Percentiles rank a stretch among this genome's conserved stretches.
Evolutionary conservation across 2,113 vertebrate genomes (phyloP).

Genomic region (Oxyura jamaicensis): DNA sequence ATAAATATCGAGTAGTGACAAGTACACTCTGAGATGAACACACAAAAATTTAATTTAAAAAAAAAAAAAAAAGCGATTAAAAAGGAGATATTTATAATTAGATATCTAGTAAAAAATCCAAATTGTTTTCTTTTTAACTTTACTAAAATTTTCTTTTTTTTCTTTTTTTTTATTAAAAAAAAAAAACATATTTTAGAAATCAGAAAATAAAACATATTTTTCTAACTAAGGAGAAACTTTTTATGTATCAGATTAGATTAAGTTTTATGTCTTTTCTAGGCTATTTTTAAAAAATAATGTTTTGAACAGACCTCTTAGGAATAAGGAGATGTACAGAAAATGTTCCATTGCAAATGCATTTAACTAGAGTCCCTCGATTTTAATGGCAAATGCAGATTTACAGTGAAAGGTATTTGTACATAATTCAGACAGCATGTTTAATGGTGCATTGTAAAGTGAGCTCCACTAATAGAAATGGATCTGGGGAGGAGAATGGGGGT

Average conservation of each 20-base stretch:
- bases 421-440: neutral
- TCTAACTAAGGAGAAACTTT: neutral
- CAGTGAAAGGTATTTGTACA: neutral
- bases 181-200: neutral
- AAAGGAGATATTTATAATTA: neutral
- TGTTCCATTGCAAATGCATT: neutral
- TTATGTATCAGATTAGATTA: neutral
- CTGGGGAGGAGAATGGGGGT: fast-evolving
- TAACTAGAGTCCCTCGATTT: neutral
- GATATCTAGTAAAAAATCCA: neutral
- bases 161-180: neutral
- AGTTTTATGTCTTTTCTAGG: neutral
- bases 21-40: neutral
- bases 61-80: neutral
- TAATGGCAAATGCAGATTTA: neutral
- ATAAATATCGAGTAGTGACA: neutral
- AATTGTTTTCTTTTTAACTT: neutral
- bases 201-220: neutral
- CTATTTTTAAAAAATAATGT: neutral
- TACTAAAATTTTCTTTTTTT: neutral
- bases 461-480: neutral
- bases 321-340: neutral
- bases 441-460: neutral
- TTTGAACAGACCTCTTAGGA: neutral
- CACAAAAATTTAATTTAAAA: neutral